phyloP scores from a whole-genome alignment of 1,140 invertebrate genomes.

The Bombus sibiricus region DNA sequence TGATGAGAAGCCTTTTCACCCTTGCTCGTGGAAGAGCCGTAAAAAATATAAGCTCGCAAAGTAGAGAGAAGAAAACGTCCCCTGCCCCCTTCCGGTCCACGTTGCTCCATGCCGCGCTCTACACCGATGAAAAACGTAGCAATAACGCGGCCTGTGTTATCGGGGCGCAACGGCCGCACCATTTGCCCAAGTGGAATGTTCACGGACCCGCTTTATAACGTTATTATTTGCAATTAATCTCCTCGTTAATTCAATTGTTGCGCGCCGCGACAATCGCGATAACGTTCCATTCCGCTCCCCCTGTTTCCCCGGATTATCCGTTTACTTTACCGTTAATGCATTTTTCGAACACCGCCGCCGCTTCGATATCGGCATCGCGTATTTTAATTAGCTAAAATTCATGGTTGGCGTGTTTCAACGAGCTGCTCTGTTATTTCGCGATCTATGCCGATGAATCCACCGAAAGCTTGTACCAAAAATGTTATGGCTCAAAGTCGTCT shows the following conservation, averaged over 20 bases:
- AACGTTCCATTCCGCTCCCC: not conserved
- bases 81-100: no score
- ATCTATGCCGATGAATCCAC: no score
- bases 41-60: slow-evolving; percentile 48
- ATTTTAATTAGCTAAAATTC: slow-evolving; percentile 22
- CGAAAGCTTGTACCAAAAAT: no score
- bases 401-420: not conserved
- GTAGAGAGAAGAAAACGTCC: slow-evolving; percentile 23
- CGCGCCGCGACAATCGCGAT: not conserved
- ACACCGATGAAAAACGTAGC: slow-evolving; percentile 39
- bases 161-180: slow-evolving; percentile 5
- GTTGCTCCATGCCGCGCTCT: no score
- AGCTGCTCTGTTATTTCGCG: not conserved
- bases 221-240: slow-evolving; percentile 42
- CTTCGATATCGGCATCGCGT: not conserved
- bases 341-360: slow-evolving; percentile 8
- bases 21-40: slow-evolving; percentile 22
- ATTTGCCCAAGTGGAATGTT: slow-evolving; percentile 26
- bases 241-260: slow-evolving; percentile 43
- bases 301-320: not conserved
- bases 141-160: slow-evolving; percentile 18
- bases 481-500: not conserved
- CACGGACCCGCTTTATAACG: not conserved
- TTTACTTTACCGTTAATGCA: not conserved
- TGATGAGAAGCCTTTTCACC: slow-evolving; percentile 45